These are phyloP conservation scores for Nansenia antarctica DNA, from an alignment of 2,113 vertebrate genomes.

Conservation along the genomic window DNA sequence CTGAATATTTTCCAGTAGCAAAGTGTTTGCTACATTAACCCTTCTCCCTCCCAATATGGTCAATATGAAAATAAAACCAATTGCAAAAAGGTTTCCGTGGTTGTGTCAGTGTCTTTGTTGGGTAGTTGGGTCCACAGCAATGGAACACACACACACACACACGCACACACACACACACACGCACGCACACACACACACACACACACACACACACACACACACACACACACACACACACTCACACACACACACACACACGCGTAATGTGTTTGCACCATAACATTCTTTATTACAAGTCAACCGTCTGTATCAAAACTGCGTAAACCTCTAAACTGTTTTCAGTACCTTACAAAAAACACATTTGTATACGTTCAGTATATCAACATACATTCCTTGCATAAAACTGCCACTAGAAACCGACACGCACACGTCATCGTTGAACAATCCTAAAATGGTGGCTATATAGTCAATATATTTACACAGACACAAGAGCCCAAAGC, in stretches of 20 bases:
- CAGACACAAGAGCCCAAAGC: too few relatives aligned
- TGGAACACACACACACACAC: not conserved
- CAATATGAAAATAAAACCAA: slow-evolving; percentile 72
- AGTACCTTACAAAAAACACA: not conserved
- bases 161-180: not conserved
- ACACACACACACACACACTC: not conserved
- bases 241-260: not conserved
- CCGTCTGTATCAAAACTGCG: slow-evolving; percentile 68
- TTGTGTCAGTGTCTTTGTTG: not conserved
- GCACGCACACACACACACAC: not conserved
- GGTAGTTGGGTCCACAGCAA: not conserved
- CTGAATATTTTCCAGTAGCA: slow-evolving; percentile 70
- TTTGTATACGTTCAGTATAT: not conserved
- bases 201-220: not conserved
- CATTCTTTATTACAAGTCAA: slow-evolving; percentile 72
- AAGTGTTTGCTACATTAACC: slow-evolving; percentile 65
- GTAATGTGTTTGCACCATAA: slow-evolving; percentile 51
- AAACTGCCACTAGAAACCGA: not conserved
- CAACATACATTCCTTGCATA: not conserved
- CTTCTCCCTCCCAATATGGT: slow-evolving; percentile 41
- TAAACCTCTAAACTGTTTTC: slow-evolving; percentile 33
- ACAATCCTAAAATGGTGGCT: slow-evolving; percentile 64
- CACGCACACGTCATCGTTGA: not conserved
- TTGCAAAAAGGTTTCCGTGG: slow-evolving; percentile 46
- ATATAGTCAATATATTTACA: slow-evolving; percentile 67